Base-by-base conservation (phyloP, 2,888 invertebrate species). In the Drosophila niveifrons region DNA sequence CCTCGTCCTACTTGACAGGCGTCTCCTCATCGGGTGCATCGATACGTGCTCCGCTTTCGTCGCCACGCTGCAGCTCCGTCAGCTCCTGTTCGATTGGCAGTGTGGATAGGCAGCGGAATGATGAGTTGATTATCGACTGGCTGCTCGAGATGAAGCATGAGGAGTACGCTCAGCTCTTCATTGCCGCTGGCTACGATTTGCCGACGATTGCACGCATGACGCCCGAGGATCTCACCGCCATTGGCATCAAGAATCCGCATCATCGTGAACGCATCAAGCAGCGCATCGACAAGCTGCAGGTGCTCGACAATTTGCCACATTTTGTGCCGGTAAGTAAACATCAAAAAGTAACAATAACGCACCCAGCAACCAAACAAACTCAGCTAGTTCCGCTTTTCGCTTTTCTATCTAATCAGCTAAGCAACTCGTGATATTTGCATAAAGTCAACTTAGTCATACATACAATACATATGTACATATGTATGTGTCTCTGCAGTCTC, bases 131-230 rank as follows among this genome's bases (percentile, higher is more conserved):
- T 89, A 97, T 96, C 93, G 96, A 96, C 71, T 99, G 99, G 98
- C 94, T 99, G 90, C 95, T 97, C 67, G 98, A 98, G 90, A 94
- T 98, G 72, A 94, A 99, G 44, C 97, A 97, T 94, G 98, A 98
- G 91, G 98, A 98, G 91, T 99, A 99, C 93, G 97, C 97, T 78
- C 95, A 96, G 51, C 94, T 98, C 66, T 99, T 99, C 93, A 95
- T 97, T 73, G 95, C 97, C 44, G 98, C 99, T 11, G 99, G 99
- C 39, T 99, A 99, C 92, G 99, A 99, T 93, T 95, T 99, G 93
- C 96, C 98, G 28, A 99, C 99, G 1, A 98, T 99, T 90, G 97
- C 98, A n/a, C 94, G 98, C 83, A 99, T 99, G 98, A 99, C 99
- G 11, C 99, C 99, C 0, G 99, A 99, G 93, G 98, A 96, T 93